phyloP scores from a whole-genome alignment of 2,797 vertebrate species.

The Bovichtus diacanthus region DNA sequence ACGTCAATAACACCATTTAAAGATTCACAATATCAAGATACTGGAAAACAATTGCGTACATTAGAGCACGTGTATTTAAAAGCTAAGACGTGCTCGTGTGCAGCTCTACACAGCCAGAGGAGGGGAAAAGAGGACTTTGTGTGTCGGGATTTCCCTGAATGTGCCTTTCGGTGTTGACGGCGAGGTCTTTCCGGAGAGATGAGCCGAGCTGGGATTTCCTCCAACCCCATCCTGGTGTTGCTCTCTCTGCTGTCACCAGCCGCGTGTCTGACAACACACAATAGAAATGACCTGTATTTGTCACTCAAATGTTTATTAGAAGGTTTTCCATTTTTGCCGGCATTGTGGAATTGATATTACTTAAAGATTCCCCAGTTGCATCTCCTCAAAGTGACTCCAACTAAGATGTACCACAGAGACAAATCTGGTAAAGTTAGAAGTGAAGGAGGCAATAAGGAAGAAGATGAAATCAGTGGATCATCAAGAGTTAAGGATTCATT shows the following conservation, averaged over 20 bases:
- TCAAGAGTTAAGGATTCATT: no score
- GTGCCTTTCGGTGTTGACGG: conserved; percentile 53
- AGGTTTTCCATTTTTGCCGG: no score
- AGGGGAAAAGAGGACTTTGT: conserved; percentile 37
- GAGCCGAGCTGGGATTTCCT: conserved; percentile 81
- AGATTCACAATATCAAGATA: no score
- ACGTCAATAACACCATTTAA: no score
- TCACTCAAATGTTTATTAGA: conserved; percentile 13
- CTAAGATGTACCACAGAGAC: not conserved
- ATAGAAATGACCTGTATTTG: conserved; percentile 39
- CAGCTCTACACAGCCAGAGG: not conserved
- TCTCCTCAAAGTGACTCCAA: no score
- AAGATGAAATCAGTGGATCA: no score
- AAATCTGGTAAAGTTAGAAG: not conserved
- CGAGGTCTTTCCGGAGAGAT: conserved; percentile 69
- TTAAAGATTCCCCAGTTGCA: no score
- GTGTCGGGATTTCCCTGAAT: conserved; percentile 26
- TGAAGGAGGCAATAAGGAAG: not conserved
- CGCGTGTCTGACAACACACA: conserved; percentile 8
- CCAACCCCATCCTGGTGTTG: conserved; percentile 75
- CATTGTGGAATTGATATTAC: no score
- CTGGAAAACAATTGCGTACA: not conserved
- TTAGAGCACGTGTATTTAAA: not conserved
- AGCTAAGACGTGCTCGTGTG: not conserved
- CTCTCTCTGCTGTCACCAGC: conserved; percentile 25